Percentiles rank a stretch among this genome's conserved stretches.
phyloP scores from a whole-genome alignment of 2,797 vertebrate genomes.

The Scyliorhinus canicula region DNA sequence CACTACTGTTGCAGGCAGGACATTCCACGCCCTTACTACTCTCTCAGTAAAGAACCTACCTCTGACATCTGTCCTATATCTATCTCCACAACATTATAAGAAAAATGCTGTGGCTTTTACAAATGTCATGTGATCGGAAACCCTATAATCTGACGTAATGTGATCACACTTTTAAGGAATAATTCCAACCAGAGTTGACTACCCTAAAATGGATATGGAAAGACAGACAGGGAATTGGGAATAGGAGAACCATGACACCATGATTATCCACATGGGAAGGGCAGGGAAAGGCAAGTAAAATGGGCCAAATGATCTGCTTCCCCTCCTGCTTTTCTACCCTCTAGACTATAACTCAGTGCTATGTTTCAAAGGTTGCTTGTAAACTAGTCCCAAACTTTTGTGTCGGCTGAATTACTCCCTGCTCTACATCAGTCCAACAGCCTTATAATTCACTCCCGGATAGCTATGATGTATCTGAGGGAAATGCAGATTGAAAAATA shows the following conservation, averaged over 20 bases:
- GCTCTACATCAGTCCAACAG: no score
- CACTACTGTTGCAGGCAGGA: no score
- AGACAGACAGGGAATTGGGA: neutral
- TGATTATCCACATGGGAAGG: neutral
- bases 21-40: no score
- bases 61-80: no score
- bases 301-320: neutral
- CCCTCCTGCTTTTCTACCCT: neutral
- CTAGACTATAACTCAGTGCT: neutral
- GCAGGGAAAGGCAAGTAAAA: neutral
- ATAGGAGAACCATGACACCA: neutral
- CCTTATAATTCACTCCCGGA: neutral
- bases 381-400: neutral
- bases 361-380: neutral
- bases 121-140: neutral
- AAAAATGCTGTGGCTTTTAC: neutral
- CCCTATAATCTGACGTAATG: neutral
- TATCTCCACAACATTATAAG: no score
- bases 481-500: neutral
- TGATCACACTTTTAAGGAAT: neutral
- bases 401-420: neutral
- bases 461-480: neutral
- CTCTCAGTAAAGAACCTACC: no score
- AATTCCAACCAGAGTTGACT: neutral
- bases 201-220: neutral